These are phyloP conservation scores for Darevskia nairensis DNA, from an alignment of 2,797 vertebrate genomes.

Conservation along the genomic window DNA sequence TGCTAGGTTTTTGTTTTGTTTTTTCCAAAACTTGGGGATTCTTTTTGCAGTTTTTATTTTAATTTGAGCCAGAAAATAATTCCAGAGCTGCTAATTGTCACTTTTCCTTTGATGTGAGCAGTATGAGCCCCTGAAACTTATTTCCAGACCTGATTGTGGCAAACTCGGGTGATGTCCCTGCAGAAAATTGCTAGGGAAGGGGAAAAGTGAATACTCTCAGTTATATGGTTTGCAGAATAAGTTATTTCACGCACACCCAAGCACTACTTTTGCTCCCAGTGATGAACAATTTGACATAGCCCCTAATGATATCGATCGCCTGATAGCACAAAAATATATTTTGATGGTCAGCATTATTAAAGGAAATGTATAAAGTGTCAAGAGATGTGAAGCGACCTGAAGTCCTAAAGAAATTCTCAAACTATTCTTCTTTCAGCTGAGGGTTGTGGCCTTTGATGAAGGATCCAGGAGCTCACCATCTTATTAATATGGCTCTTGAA, in stretches of 20 bases:
- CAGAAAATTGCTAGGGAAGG: not conserved
- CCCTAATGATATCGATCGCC: not conserved
- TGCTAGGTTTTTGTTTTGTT: not conserved
- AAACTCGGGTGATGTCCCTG: not conserved
- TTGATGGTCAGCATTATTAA: not conserved
- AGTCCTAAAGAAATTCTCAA: not conserved
- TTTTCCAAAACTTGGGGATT: not conserved
- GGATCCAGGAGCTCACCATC: slow-evolving; percentile 34
- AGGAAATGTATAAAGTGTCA: not conserved
- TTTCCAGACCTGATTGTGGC: not conserved
- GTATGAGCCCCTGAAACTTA: not conserved
- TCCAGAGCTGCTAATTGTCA: not conserved
- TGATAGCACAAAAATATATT: not conserved
- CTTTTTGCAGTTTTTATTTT: not conserved
- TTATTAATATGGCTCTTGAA: slow-evolving; percentile 34
- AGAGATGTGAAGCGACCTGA: not conserved
- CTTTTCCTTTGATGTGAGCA: not conserved
- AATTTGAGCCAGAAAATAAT: not conserved
- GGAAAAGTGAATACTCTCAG: not conserved
- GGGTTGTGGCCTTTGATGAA: not conserved
- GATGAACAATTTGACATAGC: not conserved
- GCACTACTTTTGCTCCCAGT: not conserved
- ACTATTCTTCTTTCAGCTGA: not conserved
- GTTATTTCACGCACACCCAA: not conserved
- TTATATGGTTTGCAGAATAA: not conserved